phyloP scores from a whole-genome alignment of 2,888 invertebrate species.

The Elysia crispata region DNA sequence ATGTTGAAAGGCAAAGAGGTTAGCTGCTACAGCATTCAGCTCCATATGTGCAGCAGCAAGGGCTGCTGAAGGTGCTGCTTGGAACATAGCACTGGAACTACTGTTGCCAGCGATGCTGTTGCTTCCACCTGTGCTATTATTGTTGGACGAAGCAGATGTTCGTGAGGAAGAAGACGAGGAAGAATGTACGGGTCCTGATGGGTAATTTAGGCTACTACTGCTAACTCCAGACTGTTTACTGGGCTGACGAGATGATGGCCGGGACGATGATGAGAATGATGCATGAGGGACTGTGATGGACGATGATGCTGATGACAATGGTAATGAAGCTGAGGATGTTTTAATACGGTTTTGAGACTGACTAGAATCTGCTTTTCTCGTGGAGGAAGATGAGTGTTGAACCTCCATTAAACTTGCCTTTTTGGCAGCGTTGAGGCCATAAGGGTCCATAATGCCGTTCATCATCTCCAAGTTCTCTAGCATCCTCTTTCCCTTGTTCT shows the following conservation, averaged over 20 bases:
- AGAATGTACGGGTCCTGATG: slow-evolving; percentile 2
- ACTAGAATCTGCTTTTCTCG: slow-evolving; percentile 38
- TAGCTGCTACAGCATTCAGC: slow-evolving; percentile 48
- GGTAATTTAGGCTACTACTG: slow-evolving; percentile 25
- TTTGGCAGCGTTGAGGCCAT: not conserved
- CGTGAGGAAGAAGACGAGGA: slow-evolving; percentile 38
- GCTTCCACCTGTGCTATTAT: slow-evolving; percentile 18
- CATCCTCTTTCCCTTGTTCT: slow-evolving; percentile 46
- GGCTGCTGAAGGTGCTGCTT: slow-evolving; percentile 47
- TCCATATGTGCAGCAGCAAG: slow-evolving; percentile 49
- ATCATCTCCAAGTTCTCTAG: slow-evolving; percentile 46
- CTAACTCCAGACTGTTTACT: slow-evolving; percentile 25
- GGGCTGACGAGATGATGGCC: slow-evolving; percentile 38
- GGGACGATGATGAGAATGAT: slow-evolving; percentile 36
- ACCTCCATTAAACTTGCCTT: slow-evolving; percentile 30
- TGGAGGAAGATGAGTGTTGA: not conserved
- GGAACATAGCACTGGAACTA: slow-evolving; percentile 34
- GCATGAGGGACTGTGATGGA: slow-evolving; percentile 26
- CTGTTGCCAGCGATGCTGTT: slow-evolving; percentile 19
- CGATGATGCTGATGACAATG: slow-evolving; percentile 31
- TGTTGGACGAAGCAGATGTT: slow-evolving; percentile 3
- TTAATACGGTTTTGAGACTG: slow-evolving; percentile 38
- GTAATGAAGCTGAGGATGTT: slow-evolving; percentile 17
- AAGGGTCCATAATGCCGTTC: slow-evolving; percentile 45
- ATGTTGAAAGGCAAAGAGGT: slow-evolving; percentile 46